phyloP scores from a whole-genome alignment of 30 jellyfish, hydroid and myxozoan genomes.

The Hydra vulgaris region DNA sequence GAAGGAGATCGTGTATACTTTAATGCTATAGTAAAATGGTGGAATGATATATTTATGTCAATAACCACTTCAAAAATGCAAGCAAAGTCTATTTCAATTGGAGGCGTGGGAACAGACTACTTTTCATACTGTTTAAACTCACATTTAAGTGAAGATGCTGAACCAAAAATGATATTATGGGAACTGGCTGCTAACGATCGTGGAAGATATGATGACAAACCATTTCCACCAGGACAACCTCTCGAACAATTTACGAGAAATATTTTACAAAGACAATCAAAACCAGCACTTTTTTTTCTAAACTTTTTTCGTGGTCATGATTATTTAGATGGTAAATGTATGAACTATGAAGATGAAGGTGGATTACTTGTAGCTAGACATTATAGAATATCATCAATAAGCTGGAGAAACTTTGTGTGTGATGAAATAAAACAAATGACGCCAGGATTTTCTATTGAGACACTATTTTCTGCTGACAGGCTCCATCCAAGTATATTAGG shows the following conservation, averaged over 20 bases:
- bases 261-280: conserved; percentile 45
- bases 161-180: conserved; percentile 82
- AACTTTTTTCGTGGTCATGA: conserved; percentile 93
- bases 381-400: conserved; percentile 67
- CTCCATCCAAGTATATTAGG: conserved; percentile 92
- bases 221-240: conserved; percentile 91
- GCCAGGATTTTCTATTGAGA: conserved; percentile 36
- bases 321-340: conserved; percentile 51
- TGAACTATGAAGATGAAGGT: conserved; percentile 89
- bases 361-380: conserved; percentile 78
- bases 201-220: conserved; percentile 91
- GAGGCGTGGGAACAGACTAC: conserved; percentile 96
- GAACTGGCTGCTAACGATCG: conserved; percentile 93
- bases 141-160: conserved; percentile 47
- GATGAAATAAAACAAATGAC: conserved; percentile 42
- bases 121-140: conserved; percentile 78
- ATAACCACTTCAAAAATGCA: conserved; percentile 54
- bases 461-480: conserved; percentile 42
- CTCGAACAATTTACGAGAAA: conserved; percentile 75
- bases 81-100: conserved; percentile 54
- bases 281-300: conserved; percentile 59
- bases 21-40: conserved; percentile 80
- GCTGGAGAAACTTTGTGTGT: conserved; percentile 93
- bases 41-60: conserved; percentile 63
- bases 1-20: conserved; percentile 63